Conservation (phyloP, 1,140 invertebrate species). For the Anoplophora glabripennis region DNA sequence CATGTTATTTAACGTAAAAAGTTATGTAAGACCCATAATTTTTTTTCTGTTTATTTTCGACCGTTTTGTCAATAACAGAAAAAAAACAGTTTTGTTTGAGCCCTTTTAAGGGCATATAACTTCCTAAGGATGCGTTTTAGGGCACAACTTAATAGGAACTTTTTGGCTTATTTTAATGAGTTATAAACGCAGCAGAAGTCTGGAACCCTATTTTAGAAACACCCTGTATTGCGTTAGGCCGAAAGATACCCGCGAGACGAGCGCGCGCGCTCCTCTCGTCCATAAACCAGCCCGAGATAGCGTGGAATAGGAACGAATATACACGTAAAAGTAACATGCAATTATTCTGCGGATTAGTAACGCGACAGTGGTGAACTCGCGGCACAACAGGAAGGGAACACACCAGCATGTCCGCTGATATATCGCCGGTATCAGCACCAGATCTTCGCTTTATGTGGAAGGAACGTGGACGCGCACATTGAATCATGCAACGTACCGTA, state of each 20-base stretch:
- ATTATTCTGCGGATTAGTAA: constrained; percentile 19
- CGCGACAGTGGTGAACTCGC: neutral
- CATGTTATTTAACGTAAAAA: too few relatives aligned
- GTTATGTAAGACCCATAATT: too few relatives aligned
- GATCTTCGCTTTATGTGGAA: constrained; percentile 19
- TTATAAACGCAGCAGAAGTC: too few relatives aligned
- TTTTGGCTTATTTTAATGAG: too few relatives aligned
- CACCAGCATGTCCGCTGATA: constrained; percentile 23
- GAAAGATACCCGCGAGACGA: constrained; percentile 19
- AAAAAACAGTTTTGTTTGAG: too few relatives aligned
- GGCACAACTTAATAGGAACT: too few relatives aligned
- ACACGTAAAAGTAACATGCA: constrained; percentile 1
- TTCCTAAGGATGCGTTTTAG: too few relatives aligned
- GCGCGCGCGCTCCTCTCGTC: constrained; percentile 42
- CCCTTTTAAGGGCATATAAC: too few relatives aligned
- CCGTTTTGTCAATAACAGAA: too few relatives aligned
- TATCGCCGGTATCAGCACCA: constrained; percentile 17
- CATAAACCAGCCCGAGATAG: constrained; percentile 25
- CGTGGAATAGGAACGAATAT: neutral
- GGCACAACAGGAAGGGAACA: constrained; percentile 17
- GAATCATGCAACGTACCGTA: constrained; percentile 21
- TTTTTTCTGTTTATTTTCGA: too few relatives aligned
- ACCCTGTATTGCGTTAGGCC: too few relatives aligned
- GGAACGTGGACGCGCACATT: constrained; percentile 18
- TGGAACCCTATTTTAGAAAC: too few relatives aligned